Percentiles rank a stretch among this genome's conserved stretches.
These are phyloP conservation scores for Ploceus nigricollis DNA, from an alignment of 2,113 vertebrate species.

Conservation along the genomic window DNA sequence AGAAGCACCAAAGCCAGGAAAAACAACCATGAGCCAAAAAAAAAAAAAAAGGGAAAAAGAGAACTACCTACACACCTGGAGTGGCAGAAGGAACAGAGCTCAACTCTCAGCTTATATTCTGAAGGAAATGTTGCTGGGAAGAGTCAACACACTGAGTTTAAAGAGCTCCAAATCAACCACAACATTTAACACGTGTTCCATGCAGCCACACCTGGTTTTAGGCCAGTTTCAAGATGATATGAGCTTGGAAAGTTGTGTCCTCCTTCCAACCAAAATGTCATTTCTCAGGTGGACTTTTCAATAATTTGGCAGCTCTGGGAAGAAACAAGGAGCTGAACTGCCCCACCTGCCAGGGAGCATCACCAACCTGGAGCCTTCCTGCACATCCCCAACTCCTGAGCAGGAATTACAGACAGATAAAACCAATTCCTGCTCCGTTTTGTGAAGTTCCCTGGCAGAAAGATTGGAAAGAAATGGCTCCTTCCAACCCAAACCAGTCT, in stretches of 20 bases:
- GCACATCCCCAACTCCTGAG: not conserved
- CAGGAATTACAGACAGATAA: not conserved
- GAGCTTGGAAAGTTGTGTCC: not conserved
- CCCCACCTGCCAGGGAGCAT: not conserved
- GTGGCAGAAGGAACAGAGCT: not conserved
- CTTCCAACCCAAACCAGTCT: not conserved
- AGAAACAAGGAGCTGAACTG: not conserved
- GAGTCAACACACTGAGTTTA: not conserved
- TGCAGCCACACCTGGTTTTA: not conserved
- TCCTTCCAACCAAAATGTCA: not conserved
- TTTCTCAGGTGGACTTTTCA: not conserved
- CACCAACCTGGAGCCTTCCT: not conserved
- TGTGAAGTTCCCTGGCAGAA: not conserved
- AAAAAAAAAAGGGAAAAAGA: not conserved
- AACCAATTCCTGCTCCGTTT: not conserved
- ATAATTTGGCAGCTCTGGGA: not conserved
- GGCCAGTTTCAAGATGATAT: rapidly evolving
- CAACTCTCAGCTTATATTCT: not conserved
- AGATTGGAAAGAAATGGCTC: not conserved
- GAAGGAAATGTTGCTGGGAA: not conserved
- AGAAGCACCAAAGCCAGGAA: not conserved
- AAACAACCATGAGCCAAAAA: not conserved
- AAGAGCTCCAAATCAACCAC: not conserved
- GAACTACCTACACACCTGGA: not conserved
- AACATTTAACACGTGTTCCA: not conserved